These are phyloP conservation scores for human DNA, from an alignment of 2,113 vertebrate genomes.

Conservation along the genomic window GRCh38 chr13:72969001-72969500, in stretches of 20 bases:
- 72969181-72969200: slow-evolving; percentile 67
- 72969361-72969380: slow-evolving; percentile 71
- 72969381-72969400: slow-evolving; percentile 27
- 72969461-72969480: background rate
- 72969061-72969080: background rate
- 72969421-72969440: background rate
- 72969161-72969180: background rate
- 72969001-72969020: too few species aligned
- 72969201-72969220: slow-evolving; percentile 44
- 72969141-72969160: background rate
- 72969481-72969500: slow-evolving; percentile 22
- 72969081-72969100: background rate
- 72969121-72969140: background rate
- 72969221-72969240: slow-evolving; percentile 68
- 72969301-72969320: slow-evolving; percentile 59
- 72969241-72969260: slow-evolving; percentile 74
- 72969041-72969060: too few species aligned
- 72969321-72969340: slow-evolving; percentile 64
- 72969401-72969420: slow-evolving; percentile 19
- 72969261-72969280: slow-evolving; percentile 31
- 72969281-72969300: slow-evolving; percentile 63
- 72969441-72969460: background rate
- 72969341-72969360: slow-evolving; percentile 64
- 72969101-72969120: background rate
- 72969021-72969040: too few species aligned